phyloP scores from a whole-genome alignment of 2,113 vertebrate genomes.

The Noctilio leporinus region DNA sequence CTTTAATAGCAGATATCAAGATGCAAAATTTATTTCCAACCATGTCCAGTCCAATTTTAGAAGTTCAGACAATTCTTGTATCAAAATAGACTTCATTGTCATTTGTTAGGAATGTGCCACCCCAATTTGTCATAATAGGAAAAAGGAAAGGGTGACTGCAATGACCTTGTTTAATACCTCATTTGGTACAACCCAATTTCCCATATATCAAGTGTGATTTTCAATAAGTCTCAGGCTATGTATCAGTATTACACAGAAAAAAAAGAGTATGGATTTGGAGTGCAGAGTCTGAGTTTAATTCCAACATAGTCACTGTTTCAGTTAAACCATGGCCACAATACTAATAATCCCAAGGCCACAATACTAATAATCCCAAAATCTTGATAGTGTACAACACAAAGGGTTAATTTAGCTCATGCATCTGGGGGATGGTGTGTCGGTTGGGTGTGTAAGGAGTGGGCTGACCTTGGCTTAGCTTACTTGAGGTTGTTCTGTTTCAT shows the following conservation, averaged over 20 bases:
- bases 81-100: neutral
- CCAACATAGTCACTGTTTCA: neutral
- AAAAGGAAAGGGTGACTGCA: neutral
- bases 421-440: neutral
- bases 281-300: neutral
- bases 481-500: neutral
- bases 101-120: neutral
- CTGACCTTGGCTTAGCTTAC: neutral
- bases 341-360: neutral
- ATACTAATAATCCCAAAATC: neutral
- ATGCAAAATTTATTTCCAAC: neutral
- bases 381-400: accelerated
- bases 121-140: neutral
- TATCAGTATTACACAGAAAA: neutral
- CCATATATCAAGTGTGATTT: neutral
- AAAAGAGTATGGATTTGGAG: neutral
- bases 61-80: neutral
- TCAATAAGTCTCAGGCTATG: neutral
- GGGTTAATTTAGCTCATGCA: neutral
- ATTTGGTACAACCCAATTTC: neutral
- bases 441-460: neutral
- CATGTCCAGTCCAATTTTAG: neutral
- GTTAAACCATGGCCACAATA: neutral
- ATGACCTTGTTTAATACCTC: neutral
- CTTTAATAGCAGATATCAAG: neutral